These are phyloP conservation scores for Sebastes fasciatus DNA, from an alignment of 2,113 vertebrate species.

Conservation along the genomic window DNA sequence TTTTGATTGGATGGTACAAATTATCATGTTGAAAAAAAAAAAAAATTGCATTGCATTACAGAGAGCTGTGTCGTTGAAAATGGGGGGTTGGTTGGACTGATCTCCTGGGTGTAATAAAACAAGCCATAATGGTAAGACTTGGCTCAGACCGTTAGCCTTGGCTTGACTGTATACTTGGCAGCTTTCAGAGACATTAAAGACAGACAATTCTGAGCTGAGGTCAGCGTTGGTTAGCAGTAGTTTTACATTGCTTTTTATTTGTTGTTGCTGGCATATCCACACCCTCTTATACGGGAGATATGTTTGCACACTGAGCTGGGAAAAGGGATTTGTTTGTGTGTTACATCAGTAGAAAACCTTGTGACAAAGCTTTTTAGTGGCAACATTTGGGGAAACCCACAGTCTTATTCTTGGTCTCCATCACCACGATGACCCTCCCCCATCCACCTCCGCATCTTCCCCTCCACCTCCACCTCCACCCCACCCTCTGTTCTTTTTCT, in stretches of 20 bases:
- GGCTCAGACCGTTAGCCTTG: slow-evolving; percentile 52
- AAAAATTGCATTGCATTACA: slow-evolving; percentile 30
- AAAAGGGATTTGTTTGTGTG: slow-evolving; percentile 11
- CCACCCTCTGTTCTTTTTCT: background rate
- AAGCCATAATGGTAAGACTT: slow-evolving; percentile 48
- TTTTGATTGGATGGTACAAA: slow-evolving; percentile 66
- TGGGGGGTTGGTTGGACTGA: slow-evolving; percentile 37
- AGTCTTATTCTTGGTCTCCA: slow-evolving; percentile 7
- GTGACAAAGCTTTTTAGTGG: no score
- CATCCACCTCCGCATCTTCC: slow-evolving; percentile 22
- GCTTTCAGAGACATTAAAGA: slow-evolving; percentile 49
- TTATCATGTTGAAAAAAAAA: slow-evolving; percentile 18
- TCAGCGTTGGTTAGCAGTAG: slow-evolving; percentile 40
- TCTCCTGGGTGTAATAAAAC: slow-evolving; percentile 60
- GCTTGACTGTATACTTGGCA: slow-evolving; percentile 57
- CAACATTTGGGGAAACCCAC: slow-evolving; percentile 3
- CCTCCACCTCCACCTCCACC: slow-evolving; percentile 20
- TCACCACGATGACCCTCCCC: slow-evolving; percentile 55
- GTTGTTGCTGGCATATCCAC: slow-evolving; percentile 32
- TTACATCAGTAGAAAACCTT: no score
- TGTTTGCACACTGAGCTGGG: slow-evolving; percentile 17
- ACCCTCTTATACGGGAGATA: background rate
- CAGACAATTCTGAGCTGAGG: slow-evolving; percentile 29
- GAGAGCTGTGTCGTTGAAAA: slow-evolving; percentile 38
- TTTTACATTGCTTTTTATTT: slow-evolving; percentile 53